Conservation (phyloP, 37 sponge, comb jelly and placozoan genomes). For the Aplysina aerophoba region DNA sequence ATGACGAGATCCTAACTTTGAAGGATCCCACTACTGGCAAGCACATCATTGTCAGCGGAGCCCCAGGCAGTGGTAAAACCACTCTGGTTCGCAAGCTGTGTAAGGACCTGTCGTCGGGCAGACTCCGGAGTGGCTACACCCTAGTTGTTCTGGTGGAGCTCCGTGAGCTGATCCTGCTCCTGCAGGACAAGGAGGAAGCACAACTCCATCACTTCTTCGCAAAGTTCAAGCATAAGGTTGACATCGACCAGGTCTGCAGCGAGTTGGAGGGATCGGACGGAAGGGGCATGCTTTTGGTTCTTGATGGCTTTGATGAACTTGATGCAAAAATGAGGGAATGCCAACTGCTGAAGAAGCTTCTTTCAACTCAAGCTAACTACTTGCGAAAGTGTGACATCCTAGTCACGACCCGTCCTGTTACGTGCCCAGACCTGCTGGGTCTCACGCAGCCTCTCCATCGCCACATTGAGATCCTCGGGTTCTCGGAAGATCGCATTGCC, state of each 20-base stretch:
- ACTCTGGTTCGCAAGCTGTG: conserved; percentile 11
- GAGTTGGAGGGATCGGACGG: background rate
- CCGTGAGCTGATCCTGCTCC: conserved; percentile 11
- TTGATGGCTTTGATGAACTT: conserved; percentile 31
- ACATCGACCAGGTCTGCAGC: background rate
- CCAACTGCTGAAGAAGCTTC: background rate
- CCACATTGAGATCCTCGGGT: conserved; percentile 17
- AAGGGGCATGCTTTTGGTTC: background rate
- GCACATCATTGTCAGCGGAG: conserved; percentile 9
- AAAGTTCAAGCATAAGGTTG: background rate
- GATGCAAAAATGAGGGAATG: background rate
- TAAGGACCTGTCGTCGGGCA: background rate
- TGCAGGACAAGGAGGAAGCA: background rate
- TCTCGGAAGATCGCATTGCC: background rate
- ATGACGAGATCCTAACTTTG: background rate
- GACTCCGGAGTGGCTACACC: background rate
- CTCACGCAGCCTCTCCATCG: background rate
- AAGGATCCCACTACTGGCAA: conserved; percentile 7
- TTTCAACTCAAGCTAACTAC: background rate
- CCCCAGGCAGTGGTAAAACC: conserved; percentile 30
- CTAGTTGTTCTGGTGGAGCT: conserved; percentile 22
- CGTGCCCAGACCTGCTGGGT: background rate
- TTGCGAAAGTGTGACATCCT: conserved; percentile 23
- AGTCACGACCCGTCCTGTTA: conserved; percentile 23
- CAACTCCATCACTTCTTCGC: background rate